Evolutionary conservation across 2,113 vertebrate genomes (phyloP).

Genomic region (Catharus minimus): DNA sequence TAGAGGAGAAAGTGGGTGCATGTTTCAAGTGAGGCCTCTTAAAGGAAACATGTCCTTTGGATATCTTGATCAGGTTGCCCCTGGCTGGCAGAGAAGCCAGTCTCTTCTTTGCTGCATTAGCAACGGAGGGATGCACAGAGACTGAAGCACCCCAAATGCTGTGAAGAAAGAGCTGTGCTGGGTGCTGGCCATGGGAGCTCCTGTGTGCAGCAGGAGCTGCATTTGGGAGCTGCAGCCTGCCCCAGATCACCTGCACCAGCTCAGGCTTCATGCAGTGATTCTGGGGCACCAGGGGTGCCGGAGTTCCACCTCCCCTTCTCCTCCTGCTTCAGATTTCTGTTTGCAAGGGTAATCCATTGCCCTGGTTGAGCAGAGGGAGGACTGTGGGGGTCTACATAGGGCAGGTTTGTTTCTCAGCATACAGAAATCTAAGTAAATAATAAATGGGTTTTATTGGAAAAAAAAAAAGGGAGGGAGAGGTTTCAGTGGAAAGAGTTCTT

Average conservation of each 20-base stretch:
- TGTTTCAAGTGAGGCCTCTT: neutral
- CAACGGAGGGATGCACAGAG: neutral
- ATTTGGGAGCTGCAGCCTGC: neutral
- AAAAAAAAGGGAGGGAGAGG: neutral
- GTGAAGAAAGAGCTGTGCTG: neutral
- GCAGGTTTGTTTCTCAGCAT: neutral
- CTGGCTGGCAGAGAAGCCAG: neutral
- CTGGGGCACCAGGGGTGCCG: rapidly evolving
- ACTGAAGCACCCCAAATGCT: rapidly evolving
- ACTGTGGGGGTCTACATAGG: neutral
- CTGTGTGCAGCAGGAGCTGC: neutral
- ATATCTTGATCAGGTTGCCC: neutral
- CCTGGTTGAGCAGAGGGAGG: neutral
- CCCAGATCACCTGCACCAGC: neutral
- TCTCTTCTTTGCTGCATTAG: neutral
- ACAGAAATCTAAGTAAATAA: neutral
- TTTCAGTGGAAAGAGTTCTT: neutral
- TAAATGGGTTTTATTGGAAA: neutral
- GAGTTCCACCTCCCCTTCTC: neutral
- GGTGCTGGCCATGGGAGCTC: neutral
- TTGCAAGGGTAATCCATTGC: neutral
- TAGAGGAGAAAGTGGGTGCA: neutral
- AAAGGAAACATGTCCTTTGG: neutral
- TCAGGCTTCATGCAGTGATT: neutral
- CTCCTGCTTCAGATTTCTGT: neutral